Conservation (phyloP, 2,113 vertebrate genomes). For the Leptocoma aspasia region DNA sequence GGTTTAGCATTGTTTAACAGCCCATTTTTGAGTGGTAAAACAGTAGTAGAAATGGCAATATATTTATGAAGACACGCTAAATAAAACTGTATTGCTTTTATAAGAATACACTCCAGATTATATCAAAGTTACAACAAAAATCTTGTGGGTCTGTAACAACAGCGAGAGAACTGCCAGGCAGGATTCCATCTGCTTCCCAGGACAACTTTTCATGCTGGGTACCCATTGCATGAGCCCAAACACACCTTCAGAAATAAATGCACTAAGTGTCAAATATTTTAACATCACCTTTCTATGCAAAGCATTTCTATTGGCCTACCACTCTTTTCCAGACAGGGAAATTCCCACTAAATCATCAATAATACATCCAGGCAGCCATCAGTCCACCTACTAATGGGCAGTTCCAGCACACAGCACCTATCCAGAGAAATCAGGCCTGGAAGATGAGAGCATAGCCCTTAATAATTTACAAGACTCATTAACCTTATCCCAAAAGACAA, state of each 20-base stretch:
- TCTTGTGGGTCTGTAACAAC: not conserved
- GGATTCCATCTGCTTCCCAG: not conserved
- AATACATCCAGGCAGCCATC: conserved; percentile 25
- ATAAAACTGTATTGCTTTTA: not conserved
- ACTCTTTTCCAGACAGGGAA: not conserved
- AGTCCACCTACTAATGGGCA: not conserved
- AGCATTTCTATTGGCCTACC: not conserved
- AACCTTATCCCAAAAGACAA: conserved; percentile 13
- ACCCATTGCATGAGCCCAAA: not conserved
- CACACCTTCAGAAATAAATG: not conserved
- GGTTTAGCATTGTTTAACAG: not conserved
- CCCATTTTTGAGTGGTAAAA: not conserved
- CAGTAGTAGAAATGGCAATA: not conserved
- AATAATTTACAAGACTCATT: conserved; percentile 38
- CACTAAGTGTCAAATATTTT: not conserved
- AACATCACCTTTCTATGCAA: not conserved
- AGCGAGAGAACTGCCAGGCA: not conserved
- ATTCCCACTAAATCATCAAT: conserved; percentile 9
- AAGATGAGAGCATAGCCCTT: not conserved
- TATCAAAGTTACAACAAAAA: not conserved
- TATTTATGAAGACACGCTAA: not conserved
- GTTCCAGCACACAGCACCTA: not conserved
- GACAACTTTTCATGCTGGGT: not conserved
- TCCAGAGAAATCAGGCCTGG: not conserved
- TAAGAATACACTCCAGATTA: not conserved